Percentiles rank a stretch among this genome's conserved stretches.
Conservation (phyloP, 2,113 vertebrate genomes). For the Macquaria ambigua region DNA sequence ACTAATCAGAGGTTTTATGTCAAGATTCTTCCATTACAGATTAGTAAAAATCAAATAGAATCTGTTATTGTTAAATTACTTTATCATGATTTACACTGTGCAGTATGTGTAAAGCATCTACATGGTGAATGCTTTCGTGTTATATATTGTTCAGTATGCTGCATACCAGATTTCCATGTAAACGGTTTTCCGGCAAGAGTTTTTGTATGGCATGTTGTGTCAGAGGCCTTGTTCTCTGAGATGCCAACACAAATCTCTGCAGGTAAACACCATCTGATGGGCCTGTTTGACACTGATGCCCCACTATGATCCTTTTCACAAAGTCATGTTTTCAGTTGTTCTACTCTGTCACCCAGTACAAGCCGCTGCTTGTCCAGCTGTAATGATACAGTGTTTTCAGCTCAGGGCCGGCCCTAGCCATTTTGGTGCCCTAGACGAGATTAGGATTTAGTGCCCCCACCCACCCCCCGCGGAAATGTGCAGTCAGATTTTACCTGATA, state of each 20-base stretch:
- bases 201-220: neutral
- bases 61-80: neutral
- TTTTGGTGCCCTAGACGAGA: too few species aligned
- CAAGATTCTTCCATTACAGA: neutral
- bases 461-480: too few species aligned
- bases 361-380: neutral
- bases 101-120: neutral
- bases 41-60: neutral
- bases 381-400: neutral
- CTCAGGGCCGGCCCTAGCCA: too few species aligned
- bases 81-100: neutral
- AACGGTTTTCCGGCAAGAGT: neutral
- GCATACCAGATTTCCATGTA: neutral
- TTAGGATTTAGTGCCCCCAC: too few species aligned
- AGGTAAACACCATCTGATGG: conserved; percentile 19
- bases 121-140: neutral
- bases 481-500: too few species aligned
- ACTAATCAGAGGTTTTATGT: neutral
- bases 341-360: neutral
- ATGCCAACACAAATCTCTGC: neutral
- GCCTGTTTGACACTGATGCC: neutral
- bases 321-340: conserved; percentile 15
- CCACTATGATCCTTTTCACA: too few species aligned
- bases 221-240: neutral
- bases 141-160: neutral